A percentile compares a stretch with the other conserved stretches of the same genome.
These are phyloP conservation scores for Myotis findleyi DNA, from an alignment of 2,797 vertebrate species.

Conservation along the genomic window DNA sequence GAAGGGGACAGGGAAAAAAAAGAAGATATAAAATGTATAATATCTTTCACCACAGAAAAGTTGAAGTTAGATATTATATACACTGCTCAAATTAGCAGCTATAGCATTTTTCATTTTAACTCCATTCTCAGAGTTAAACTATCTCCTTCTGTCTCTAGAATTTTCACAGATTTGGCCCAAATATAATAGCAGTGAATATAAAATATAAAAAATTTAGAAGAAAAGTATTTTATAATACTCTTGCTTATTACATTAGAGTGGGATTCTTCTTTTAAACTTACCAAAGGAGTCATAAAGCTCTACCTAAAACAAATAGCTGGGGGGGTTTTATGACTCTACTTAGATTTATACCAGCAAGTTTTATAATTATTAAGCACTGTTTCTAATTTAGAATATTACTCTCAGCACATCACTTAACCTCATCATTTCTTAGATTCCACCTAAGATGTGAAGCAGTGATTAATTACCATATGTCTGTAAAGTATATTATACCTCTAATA, in stretches of 20 bases:
- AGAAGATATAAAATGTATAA: background rate
- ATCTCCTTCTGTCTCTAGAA: background rate
- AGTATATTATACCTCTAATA: slow-evolving; percentile 16
- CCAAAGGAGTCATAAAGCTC: background rate
- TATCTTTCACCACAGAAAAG: background rate
- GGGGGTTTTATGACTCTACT: background rate
- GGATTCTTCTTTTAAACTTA: background rate
- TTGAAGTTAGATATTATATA: background rate
- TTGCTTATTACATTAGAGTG: background rate
- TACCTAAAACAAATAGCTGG: background rate
- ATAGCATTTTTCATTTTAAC: slow-evolving; percentile 31
- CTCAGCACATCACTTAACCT: background rate
- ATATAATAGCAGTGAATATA: background rate
- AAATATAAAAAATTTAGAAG: background rate
- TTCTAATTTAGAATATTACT: background rate
- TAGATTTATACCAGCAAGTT: background rate
- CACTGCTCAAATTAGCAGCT: background rate
- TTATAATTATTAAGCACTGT: background rate
- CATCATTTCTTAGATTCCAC: slow-evolving; percentile 37
- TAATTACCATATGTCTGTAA: slow-evolving; percentile 39
- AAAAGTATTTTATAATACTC: background rate
- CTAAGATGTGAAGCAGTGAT: background rate
- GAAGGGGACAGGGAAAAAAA: too few species aligned
- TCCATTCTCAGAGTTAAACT: background rate
- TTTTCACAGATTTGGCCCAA: background rate